A percentile compares a stretch with the other conserved stretches of the same genome.
These are phyloP conservation scores for Drymodes brunneopygia DNA, from an alignment of 2,113 vertebrate genomes.

Conservation along the genomic window DNA sequence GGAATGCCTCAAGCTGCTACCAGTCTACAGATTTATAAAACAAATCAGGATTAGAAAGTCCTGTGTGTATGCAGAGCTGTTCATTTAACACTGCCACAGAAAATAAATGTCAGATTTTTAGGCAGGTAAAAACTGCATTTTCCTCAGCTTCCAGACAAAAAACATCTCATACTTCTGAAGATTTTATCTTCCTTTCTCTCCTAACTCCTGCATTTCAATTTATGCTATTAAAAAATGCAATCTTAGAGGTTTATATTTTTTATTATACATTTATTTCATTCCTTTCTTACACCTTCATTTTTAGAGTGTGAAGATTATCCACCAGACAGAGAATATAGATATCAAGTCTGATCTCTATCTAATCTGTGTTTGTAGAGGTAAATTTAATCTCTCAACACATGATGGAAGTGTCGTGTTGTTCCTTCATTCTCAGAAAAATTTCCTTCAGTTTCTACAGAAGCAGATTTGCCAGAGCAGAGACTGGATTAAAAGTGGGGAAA, in stretches of 20 bases:
- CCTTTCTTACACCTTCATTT: neutral
- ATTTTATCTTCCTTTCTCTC: neutral
- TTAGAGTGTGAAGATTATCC: neutral
- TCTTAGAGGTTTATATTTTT: neutral
- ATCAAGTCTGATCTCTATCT: neutral
- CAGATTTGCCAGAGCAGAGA: neutral
- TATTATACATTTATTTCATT: neutral
- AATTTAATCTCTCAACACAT: neutral
- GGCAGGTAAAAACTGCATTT: neutral
- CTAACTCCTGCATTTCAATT: neutral
- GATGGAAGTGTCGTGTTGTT: neutral
- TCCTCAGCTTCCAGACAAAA: neutral
- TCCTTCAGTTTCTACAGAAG: neutral
- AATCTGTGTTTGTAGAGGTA: neutral
- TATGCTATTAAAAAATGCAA: neutral
- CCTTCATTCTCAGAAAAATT: neutral
- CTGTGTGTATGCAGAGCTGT: neutral
- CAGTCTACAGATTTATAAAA: neutral
- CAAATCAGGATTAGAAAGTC: neutral
- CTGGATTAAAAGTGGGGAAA: neutral
- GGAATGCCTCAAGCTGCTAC: neutral
- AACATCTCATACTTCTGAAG: rapidly evolving
- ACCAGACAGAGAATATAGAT: neutral
- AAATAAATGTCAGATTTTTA: neutral
- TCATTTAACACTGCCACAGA: neutral